Evolutionary conservation across 2,797 vertebrate species (phyloP).

Genomic region (Dipus sagitta): DNA sequence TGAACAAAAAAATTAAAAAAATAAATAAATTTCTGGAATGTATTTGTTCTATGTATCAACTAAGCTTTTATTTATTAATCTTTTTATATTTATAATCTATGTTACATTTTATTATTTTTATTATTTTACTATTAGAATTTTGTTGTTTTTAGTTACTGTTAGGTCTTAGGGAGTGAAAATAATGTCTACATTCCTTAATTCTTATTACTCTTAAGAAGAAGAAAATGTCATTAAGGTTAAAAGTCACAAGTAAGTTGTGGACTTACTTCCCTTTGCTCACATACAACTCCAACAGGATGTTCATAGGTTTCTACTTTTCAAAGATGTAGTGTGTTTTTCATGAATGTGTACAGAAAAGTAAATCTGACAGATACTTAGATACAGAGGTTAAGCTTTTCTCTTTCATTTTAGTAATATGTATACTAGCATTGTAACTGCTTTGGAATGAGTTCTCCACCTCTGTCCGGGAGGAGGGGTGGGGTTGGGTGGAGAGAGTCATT

Average conservation of each 20-base stretch:
- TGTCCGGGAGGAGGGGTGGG: fast-evolving
- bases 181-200: not conserved
- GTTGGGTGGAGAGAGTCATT: fast-evolving
- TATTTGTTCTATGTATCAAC: too few relatives aligned
- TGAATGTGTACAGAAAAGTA: not conserved
- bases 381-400: not conserved
- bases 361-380: not conserved
- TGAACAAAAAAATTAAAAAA: too few relatives aligned
- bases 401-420: not conserved
- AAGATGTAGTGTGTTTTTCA: not conserved
- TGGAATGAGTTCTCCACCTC: not conserved
- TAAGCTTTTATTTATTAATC: too few relatives aligned
- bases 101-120: too few relatives aligned
- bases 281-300: not conserved
- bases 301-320: not conserved
- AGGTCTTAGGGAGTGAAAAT: not conserved
- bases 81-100: too few relatives aligned
- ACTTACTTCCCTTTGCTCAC: not conserved
- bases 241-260: not conserved
- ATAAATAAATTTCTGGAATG: too few relatives aligned
- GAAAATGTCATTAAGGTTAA: not conserved
- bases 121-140: too few relatives aligned
- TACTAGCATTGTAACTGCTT: not conserved
- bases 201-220: not conserved
- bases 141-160: too few relatives aligned